These are phyloP conservation scores for Meloidogyne hapla DNA, from an alignment of 1,140 invertebrate species.

Conservation along the genomic window DNA sequence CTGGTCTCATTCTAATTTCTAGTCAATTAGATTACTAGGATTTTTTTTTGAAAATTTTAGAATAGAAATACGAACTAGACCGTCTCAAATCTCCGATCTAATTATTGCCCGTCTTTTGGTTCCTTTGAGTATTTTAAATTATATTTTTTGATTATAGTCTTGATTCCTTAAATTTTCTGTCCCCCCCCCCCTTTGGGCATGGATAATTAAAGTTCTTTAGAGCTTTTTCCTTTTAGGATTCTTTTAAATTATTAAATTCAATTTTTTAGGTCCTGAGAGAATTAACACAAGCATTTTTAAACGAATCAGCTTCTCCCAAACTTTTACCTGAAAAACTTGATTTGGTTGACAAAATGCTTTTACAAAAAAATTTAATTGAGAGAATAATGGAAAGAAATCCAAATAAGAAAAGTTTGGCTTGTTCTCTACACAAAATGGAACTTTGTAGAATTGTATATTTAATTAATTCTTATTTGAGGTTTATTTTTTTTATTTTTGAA, in stretches of 20 bases:
- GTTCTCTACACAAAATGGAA: constrained; percentile 36
- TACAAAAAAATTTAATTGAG: constrained; percentile 45
- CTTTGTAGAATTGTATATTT: constrained; percentile 31
- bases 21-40: no score
- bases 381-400: constrained; percentile 33
- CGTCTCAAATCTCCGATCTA: no score
- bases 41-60: no score
- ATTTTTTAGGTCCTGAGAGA: constrained; percentile 35
- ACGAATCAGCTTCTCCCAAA: constrained; percentile 38
- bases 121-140: no score
- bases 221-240: neutral
- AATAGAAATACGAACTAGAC: no score
- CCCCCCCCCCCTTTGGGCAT: no score
- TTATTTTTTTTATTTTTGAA: constrained; percentile 3
- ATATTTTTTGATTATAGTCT: no score
- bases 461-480: constrained; percentile 41
- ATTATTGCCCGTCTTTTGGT: no score
- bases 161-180: no score
- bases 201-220: no score
- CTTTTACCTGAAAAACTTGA: constrained; percentile 43
- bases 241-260: constrained; percentile 2
- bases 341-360: constrained; percentile 35
- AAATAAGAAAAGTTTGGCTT: constrained; percentile 32
- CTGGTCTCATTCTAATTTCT: no score
- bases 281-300: constrained; percentile 39